These are phyloP conservation scores for Rhincodon typus DNA, from an alignment of 2,797 vertebrate genomes.

Conservation along the genomic window DNA sequence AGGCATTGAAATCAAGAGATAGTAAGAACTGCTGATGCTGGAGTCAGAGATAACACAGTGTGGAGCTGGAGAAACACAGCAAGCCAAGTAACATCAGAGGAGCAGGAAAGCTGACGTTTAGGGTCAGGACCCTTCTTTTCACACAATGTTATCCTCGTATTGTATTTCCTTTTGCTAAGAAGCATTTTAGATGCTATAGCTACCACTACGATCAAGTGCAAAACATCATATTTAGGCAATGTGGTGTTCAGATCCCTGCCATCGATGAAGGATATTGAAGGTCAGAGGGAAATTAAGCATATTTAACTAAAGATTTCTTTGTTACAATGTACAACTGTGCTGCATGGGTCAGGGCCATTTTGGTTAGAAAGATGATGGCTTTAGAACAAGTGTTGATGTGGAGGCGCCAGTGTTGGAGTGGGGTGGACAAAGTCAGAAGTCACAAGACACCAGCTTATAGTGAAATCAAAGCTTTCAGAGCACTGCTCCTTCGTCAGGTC, in stretches of 20 bases:
- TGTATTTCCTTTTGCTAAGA: not conserved
- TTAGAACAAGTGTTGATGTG: not conserved
- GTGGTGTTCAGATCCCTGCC: not conserved
- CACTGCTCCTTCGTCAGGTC: too few species aligned
- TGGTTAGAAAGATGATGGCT: not conserved
- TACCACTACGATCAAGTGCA: not conserved
- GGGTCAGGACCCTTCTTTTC: too few species aligned
- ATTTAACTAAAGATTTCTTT: not conserved
- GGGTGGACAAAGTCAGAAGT: too few species aligned
- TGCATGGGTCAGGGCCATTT: not conserved
- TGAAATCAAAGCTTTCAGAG: too few species aligned
- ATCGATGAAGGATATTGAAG: not conserved
- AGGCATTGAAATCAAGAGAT: too few species aligned
- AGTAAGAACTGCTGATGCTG: too few species aligned
- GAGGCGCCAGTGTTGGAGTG: too few species aligned
- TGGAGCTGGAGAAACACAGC: too few species aligned
- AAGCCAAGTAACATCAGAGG: too few species aligned
- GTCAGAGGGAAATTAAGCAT: not conserved
- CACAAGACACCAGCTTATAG: too few species aligned
- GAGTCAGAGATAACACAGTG: too few species aligned
- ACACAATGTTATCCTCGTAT: not conserved
- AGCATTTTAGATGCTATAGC: not conserved
- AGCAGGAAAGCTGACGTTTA: too few species aligned
- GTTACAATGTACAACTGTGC: not conserved
- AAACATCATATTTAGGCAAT: not conserved